Percentiles rank a stretch among this genome's conserved stretches.
Evolutionary conservation across 2,797 vertebrate genomes (phyloP).

Genomic region (Psittacula derbiana): DNA sequence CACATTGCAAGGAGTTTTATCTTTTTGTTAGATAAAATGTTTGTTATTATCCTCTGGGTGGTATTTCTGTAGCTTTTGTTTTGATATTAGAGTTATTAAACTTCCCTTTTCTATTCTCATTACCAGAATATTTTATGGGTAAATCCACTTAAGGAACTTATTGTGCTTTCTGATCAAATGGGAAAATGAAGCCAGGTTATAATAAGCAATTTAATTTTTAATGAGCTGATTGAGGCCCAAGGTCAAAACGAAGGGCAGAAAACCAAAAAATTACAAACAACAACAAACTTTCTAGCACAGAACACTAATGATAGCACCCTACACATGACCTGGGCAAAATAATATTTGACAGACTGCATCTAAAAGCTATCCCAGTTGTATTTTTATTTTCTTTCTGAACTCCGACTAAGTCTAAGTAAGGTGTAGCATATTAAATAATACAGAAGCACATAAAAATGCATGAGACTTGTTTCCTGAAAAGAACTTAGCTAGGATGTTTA

Average conservation of each 20-base stretch:
- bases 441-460: slow-evolving; percentile 59
- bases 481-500: slow-evolving; percentile 32
- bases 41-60: slow-evolving; percentile 58
- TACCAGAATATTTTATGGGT: slow-evolving; percentile 78
- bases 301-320: slow-evolving; percentile 59
- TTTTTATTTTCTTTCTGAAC: slow-evolving; percentile 49
- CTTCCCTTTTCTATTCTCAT: slow-evolving; percentile 75
- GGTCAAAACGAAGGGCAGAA: slow-evolving; percentile 72
- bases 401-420: slow-evolving; percentile 39
- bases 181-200: slow-evolving; percentile 75
- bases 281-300: slow-evolving; percentile 68
- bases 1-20: slow-evolving; percentile 62
- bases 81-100: slow-evolving; percentile 74
- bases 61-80: slow-evolving; percentile 66
- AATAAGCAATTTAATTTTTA: slow-evolving; percentile 89
- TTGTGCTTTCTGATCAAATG: slow-evolving; percentile 80
- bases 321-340: slow-evolving; percentile 48
- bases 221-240: slow-evolving; percentile 79
- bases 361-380: slow-evolving; percentile 17
- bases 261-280: slow-evolving; percentile 60
- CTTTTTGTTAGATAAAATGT: slow-evolving; percentile 68
- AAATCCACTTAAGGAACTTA: slow-evolving; percentile 75
- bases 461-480: slow-evolving; percentile 41
- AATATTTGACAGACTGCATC: slow-evolving; percentile 54
- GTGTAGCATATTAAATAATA: slow-evolving; percentile 66